These are phyloP conservation scores for Drosophila niveifrons DNA, from an alignment of 2,888 invertebrate genomes.

Conservation along the genomic window DNA sequence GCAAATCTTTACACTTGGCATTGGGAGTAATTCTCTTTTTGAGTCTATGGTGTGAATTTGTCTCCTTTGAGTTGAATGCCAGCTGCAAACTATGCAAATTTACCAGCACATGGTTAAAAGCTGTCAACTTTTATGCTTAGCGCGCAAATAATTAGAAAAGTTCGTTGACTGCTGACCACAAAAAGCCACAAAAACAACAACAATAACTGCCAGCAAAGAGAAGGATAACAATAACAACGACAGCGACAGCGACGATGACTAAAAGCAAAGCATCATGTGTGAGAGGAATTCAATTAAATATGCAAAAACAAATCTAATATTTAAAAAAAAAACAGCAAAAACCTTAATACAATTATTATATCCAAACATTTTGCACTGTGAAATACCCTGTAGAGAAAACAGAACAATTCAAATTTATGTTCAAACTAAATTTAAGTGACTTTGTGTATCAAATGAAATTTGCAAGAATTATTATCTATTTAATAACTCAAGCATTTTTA, in stretches of 20 bases:
- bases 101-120: constrained; percentile 56
- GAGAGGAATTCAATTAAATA: constrained; percentile 66
- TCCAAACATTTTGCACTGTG: background rate
- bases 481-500: too few relatives aligned
- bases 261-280: constrained; percentile 37
- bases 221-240: constrained; percentile 17
- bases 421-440: too few relatives aligned
- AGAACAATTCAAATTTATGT: too few relatives aligned
- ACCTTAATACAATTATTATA: background rate
- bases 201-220: constrained; percentile 11
- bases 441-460: too few relatives aligned
- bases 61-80: constrained; percentile 29
- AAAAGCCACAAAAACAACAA: constrained; percentile 25
- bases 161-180: constrained; percentile 56
- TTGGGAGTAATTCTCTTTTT: background rate
- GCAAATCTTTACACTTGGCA: background rate
- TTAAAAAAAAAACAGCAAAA: constrained; percentile 12
- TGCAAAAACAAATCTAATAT: constrained; percentile 63
- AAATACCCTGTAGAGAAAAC: constrained; percentile 5
- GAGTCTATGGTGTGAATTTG: background rate
- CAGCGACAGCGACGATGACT: constrained; percentile 14
- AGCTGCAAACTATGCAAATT: constrained; percentile 55
- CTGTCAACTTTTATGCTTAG: constrained; percentile 65
- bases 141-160: constrained; percentile 69
- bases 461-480: too few relatives aligned